Base-by-base conservation (phyloP, 2,113 vertebrate genomes). In the Felis chaus region DNA sequence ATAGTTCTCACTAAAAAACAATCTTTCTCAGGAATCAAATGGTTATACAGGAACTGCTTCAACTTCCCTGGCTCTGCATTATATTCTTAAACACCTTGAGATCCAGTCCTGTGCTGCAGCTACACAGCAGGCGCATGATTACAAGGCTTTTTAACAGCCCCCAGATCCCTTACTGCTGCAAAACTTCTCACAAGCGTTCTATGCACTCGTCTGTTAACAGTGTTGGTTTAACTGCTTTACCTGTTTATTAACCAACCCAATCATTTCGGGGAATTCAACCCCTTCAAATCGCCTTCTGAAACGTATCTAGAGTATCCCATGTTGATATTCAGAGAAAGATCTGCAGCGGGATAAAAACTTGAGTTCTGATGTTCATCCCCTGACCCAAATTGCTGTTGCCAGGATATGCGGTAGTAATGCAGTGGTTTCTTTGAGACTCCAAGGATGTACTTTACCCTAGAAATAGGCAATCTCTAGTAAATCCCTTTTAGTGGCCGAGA, bases 371-470 rank as follows among this genome's bases (percentile, higher is more conserved):
- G 55, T 89, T 97, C 96, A 89, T 97, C 65, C 80, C 79, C 85
- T 96, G 96, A 97, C 89, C 94, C 96, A 97, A 97, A 98, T 80
- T 93, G 65, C 85, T 94, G 95, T 96, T 95, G 96, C 95, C 89
- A 95, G 89, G 71, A 88, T 84, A 95, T 97, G 95, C 97, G 95
- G 96, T 91, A 94, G 92, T 97, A 98, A 98, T 98, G 97, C 97
- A 82, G 97, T 45, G 85, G 81, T 93, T 89, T 95, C 68, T 95
- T 53, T 78, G 65, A 84, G 71, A 82, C 50, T 96, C 53, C 14
- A n/a, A 93, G n/a, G 36, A 74, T 71, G n/a, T 81, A 48, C 69
- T 95, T 98, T 92, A 95, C 57, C 25, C 90, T 79, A 87, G n/a
- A 69, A 96, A 81, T 8, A 83, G 21, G 11, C 93, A 74, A 79